Base-by-base conservation (phyloP, 2,113 vertebrate genomes). In the Taxidea taxus region DNA sequence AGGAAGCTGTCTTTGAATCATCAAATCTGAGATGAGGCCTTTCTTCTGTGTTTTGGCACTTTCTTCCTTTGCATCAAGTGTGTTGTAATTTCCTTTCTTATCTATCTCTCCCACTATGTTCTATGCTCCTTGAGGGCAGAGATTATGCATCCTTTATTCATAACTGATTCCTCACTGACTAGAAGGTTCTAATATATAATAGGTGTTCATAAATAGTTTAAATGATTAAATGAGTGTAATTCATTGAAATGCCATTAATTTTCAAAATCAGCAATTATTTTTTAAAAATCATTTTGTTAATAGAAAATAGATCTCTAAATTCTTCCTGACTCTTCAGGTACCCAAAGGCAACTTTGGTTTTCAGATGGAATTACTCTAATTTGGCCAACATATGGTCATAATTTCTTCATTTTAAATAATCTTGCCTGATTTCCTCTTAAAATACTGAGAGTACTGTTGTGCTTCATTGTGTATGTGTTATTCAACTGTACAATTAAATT, bases 381-480 rank as follows among this genome's bases (percentile, higher is more conserved):
- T 75, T 89, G 58, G 14, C 27, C 47, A 91, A 12, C 4, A 54
- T 94, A 39, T 1, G 16, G 23, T 72, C 29, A 54, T 29, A 34
- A 47, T 64, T 60, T 88, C 6, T 94, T 58, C 6, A 31, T 77
- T 96, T 90, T 70, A 75, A 90, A 31, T 60, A 29, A 62, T 44
- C 27, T 70, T 94, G 10, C 25, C 49, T 60, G 58, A 91, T 96
- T 96, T 96, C 34, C 42, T 90, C 23, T 80, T 90, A 56, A 91
- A 90, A 70, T 78, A 2, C 27, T 75, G 56, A n/a, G 37, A 62
- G 42, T 39, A 20, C 12, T 87, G 1, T 47, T 62, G 1, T 34
- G 44, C 37, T 87, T 90, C 20, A 78, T 72, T 29, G 14, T 62
- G 6, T 75, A 1, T 47, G 58, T 1, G 42, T 90, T 96, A 72